phyloP scores from a whole-genome alignment of 2,797 vertebrate genomes.

The Sebastes vulpes region DNA sequence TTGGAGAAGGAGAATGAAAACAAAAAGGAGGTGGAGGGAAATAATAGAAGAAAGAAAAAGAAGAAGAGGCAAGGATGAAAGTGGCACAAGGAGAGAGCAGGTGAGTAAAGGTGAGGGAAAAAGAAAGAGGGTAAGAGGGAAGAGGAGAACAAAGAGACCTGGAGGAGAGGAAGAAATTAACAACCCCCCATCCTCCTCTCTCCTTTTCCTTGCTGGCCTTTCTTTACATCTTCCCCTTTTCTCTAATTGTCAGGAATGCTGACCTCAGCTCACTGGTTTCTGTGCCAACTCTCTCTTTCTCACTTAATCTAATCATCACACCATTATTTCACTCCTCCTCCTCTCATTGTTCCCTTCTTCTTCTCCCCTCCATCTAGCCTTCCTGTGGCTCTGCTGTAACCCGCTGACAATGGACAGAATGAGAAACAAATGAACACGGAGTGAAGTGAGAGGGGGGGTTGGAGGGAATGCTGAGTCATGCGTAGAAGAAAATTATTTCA shows the following conservation, averaged over 20 bases:
- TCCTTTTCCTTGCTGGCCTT: conserved; percentile 38
- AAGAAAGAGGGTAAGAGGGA: background rate
- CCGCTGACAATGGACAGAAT: conserved; percentile 55
- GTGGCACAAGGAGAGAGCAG: background rate
- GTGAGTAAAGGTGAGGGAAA: background rate
- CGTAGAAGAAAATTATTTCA: conserved; percentile 57
- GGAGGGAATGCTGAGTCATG: conserved; percentile 63
- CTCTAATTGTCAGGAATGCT: conserved; percentile 82
- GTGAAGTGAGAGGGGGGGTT: background rate
- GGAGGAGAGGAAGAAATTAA: conserved; percentile 26
- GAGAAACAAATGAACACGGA: conserved; percentile 60
- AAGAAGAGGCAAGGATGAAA: background rate
- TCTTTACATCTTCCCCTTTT: conserved; percentile 52
- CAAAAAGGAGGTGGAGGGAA: background rate
- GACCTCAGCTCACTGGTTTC: conserved; percentile 78
- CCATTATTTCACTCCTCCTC: conserved; percentile 67
- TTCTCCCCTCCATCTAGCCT: conserved; percentile 6
- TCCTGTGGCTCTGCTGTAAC: conserved; percentile 31
- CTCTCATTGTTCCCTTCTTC: conserved; percentile 39
- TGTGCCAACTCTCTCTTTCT: conserved; percentile 77
- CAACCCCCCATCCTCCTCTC: background rate
- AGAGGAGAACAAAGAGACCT: background rate
- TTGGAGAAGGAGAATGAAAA: background rate
- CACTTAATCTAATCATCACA: conserved; percentile 77
- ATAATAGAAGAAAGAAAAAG: background rate